These are phyloP conservation scores for Sternotherus odoratus DNA, from an alignment of 2,797 vertebrate genomes.

Conservation along the genomic window DNA sequence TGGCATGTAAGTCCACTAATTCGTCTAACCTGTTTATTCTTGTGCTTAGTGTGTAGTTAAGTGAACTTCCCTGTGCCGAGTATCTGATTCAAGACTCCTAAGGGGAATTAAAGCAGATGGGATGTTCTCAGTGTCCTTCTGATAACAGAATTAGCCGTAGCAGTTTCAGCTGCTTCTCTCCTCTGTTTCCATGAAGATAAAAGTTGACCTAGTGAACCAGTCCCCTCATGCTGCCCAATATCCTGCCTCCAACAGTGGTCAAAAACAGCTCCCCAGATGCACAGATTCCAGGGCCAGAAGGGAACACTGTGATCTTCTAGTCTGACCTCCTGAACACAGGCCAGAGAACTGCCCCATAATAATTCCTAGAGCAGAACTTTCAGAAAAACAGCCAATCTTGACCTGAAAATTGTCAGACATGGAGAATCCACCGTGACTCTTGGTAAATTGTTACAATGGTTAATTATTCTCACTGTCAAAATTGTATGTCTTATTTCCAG, in stretches of 20 bases:
- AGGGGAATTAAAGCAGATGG: not conserved
- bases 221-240: not conserved
- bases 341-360: not conserved
- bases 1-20: constrained; percentile 12
- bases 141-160: not conserved
- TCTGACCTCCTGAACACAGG: not conserved
- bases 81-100: not conserved
- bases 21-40: not conserved
- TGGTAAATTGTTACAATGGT: not conserved
- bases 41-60: not conserved
- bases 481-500: not conserved
- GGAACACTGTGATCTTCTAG: not conserved
- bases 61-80: not conserved
- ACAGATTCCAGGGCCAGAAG: not conserved
- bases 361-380: not conserved
- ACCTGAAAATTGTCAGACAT: not conserved
- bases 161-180: not conserved
- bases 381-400: not conserved
- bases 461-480: not conserved
- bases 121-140: not conserved
- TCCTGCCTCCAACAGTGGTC: not conserved
- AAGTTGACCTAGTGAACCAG: not conserved
- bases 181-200: not conserved
- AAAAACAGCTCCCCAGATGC: not conserved
- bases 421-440: not conserved